Evolutionary conservation across 1,140 invertebrate species (phyloP), one percentile per base, ranked within the genome.

Genomic region (Oncopodura yosiiana): DNA sequence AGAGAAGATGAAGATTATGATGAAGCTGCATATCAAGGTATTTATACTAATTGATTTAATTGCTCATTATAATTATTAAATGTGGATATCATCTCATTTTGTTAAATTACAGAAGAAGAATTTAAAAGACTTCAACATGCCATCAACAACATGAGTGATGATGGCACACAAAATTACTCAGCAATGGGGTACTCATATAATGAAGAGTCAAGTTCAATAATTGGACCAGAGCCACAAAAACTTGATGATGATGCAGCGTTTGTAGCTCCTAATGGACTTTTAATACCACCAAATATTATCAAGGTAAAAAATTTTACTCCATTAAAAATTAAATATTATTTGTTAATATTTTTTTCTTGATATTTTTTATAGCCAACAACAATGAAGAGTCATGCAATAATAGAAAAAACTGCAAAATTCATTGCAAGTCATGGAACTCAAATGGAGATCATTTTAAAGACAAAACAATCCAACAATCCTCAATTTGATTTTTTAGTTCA

Each of bases 381-480:
- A 5, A 79, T 85, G 65, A 97, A 96, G 68, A 78, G 87, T 61
- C 89, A 95, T 72, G 82, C 86, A 3, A 89, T 96, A 48, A 96
- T 99, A 66, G 90, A 94, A 68, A 96, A 94, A 73, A 99, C 95
- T 1, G 93, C 94, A 0, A 73, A 81, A 44, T 98, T 98, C 73
- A 90, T 99, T 58, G 84, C 86, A 55, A 76, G 79, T 38, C 93
- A 98, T 70, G 94, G 94, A 1, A 76, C 81, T 27, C 95, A 99
- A 74, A 96, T 98, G 93, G 94, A 99, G 74, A 95, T 99, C 49
- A 76, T 98, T 0, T 83, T 99, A 50, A 97, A 96, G 74, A 87
- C 92, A 8, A 98, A 97, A 71, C 95, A 99, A 70, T 78, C 86
- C 0, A 82, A 84, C 62, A 99, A 98, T 74, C 75, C 82, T 2